These are phyloP conservation scores for Coelopa pilipes DNA, from an alignment of 2,888 invertebrate genomes.

Conservation along the genomic window DNA sequence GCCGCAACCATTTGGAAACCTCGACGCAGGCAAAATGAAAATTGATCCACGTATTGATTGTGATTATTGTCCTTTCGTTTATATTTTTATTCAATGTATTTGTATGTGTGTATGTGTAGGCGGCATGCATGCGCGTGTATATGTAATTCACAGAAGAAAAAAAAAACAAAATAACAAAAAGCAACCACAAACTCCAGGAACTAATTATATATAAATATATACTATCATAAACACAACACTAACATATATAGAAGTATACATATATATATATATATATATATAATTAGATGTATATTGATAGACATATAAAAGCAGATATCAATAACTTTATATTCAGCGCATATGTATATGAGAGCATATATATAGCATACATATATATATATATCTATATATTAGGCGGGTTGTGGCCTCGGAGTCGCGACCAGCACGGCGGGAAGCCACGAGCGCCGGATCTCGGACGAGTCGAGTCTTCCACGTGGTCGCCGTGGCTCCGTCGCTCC, in stretches of 20 bases:
- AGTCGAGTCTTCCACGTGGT: too few relatives aligned
- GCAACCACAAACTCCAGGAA: slow-evolving; percentile 10
- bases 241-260: not conserved
- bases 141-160: slow-evolving; percentile 25
- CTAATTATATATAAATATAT: slow-evolving; percentile 24
- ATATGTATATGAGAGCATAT: too few relatives aligned
- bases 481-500: too few relatives aligned
- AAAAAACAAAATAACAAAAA: too few relatives aligned
- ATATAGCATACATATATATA: too few relatives aligned
- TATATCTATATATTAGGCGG: too few relatives aligned
- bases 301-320: too few relatives aligned
- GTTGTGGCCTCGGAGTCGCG: too few relatives aligned
- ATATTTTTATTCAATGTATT: slow-evolving; percentile 18
- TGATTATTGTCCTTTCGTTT: slow-evolving; percentile 15
- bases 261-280: slow-evolving; percentile 8
- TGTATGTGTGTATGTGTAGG: slow-evolving; percentile 13
- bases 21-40: slow-evolving; percentile 11
- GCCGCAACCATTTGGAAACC: slow-evolving; percentile 23
- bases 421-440: too few relatives aligned
- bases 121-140: slow-evolving; percentile 21
- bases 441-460: too few relatives aligned
- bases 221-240: slow-evolving; percentile 38
- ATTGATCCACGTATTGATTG: slow-evolving; percentile 2
- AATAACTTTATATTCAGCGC: too few relatives aligned
- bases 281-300: too few relatives aligned